Base-by-base conservation (phyloP, 2,113 vertebrate genomes). In the Mustelus asterias region DNA sequence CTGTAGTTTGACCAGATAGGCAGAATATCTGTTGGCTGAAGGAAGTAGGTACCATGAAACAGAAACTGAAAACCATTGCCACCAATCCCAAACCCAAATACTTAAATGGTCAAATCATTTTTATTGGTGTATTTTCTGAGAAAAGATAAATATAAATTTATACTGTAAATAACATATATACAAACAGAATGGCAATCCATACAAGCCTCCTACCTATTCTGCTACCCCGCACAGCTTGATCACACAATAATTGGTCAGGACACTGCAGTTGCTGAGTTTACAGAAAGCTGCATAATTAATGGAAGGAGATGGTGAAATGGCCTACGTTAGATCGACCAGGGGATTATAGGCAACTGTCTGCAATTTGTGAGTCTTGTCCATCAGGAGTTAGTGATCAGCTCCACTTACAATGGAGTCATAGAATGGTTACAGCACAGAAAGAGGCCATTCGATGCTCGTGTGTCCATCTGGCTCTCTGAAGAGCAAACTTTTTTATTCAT, bases 141-240 rank as follows among this genome's bases (percentile, higher is more conserved):
- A 63, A 90, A 37, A 7, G 58, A 93, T 93, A 93, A 93, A 93
- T 93, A 93, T n/a, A 63, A n/a, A 65, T n/a, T 92, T 92, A 37
- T 63, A n/a, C 88, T 92, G 88, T 90, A 92, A 92, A 92, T 92
- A 92, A 92, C 24, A n/a, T 92, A 63, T 93, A 18, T 93, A 93
- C 89, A 93, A 65, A 41, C n/a, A 63, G 60, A 67, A 93, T 58
- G 37, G 37, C 2, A 1, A n/a, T n/a, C 10, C 13, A 58, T 10
- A 14, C 3, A 13, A 6, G n/a, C 63, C 18, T 93, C 60, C 14
- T 18, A 93, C 33, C 58, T 29, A 90, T 7, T 13, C 89, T 22
- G 33, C 60, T n/a, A 65, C n/a, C 65, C 60, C 6, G 37, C 89
- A 93, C 88, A 60, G 1, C 54, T 16, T 6, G 22, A 9, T 54